A percentile compares a stretch with the other conserved stretches of the same genome.
These are phyloP conservation scores for Hypomesus transpacificus DNA, from an alignment of 2,113 vertebrate genomes.

Conservation along the genomic window DNA sequence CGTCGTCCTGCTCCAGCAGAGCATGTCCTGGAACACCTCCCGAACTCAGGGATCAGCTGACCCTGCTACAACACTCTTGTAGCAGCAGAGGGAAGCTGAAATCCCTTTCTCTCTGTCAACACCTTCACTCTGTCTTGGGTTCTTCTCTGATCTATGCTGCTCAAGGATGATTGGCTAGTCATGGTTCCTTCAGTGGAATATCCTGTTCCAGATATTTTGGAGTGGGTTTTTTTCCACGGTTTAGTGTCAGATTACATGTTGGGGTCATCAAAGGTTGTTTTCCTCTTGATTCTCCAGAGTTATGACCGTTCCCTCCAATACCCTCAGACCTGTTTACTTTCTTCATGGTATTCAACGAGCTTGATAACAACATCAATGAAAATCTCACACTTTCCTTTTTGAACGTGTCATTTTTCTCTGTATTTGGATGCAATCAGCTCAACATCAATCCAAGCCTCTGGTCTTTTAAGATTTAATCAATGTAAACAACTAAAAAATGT, in stretches of 20 bases:
- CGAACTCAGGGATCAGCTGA: background rate
- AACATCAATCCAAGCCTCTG: constrained; percentile 45
- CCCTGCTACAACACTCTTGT: background rate
- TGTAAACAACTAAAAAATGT: constrained; percentile 38
- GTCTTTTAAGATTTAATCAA: constrained; percentile 49
- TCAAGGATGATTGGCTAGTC: background rate
- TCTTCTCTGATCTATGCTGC: background rate
- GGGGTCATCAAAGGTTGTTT: background rate
- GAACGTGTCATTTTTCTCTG: constrained; percentile 50
- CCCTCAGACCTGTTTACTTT: background rate
- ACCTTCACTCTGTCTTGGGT: background rate
- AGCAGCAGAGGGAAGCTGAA: constrained; percentile 1
- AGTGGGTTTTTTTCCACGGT: background rate
- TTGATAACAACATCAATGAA: constrained; percentile 55
- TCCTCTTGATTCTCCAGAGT: background rate
- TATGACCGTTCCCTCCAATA: background rate
- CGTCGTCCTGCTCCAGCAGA: constrained; percentile 45
- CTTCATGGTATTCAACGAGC: constrained; percentile 46
- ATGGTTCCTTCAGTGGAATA: no score
- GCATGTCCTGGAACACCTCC: constrained; percentile 17
- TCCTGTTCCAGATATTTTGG: no score
- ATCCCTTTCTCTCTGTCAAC: background rate
- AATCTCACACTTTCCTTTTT: constrained; percentile 53
- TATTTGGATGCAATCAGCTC: constrained; percentile 50
- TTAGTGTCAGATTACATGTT: background rate